phyloP scores from a whole-genome alignment of 1,140 invertebrate species.

The Listronotus bonariensis region DNA sequence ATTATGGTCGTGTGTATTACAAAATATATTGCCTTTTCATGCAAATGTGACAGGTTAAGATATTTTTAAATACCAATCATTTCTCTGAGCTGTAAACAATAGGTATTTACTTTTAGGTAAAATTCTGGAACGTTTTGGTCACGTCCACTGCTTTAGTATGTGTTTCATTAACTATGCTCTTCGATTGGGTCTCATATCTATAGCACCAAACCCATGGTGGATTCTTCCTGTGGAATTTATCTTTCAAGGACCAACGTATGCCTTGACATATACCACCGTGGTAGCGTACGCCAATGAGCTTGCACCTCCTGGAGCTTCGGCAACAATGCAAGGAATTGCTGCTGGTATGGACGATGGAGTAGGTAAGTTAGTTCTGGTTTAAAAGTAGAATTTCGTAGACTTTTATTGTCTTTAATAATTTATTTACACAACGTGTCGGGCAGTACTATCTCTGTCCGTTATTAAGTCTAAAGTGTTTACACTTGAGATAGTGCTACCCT shows the following conservation, averaged over 20 bases:
- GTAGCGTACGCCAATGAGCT: conserved; percentile 77
- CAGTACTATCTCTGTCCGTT: too few species aligned
- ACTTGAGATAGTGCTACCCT: too few species aligned
- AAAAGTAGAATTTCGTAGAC: too few species aligned
- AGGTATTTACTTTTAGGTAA: conserved; percentile 64
- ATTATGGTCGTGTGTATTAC: too few species aligned
- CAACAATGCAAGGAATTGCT: conserved; percentile 79
- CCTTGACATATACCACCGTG: conserved; percentile 76
- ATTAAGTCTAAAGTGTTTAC: too few species aligned
- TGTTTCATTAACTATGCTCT: conserved; percentile 73
- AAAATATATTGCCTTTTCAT: too few species aligned
- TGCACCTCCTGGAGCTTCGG: conserved; percentile 75
- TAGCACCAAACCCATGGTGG: conserved; percentile 75
- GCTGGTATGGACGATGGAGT: conserved; percentile 82
- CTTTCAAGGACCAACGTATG: conserved; percentile 80
- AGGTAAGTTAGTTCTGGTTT: conserved; percentile 63
- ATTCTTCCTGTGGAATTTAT: conserved; percentile 70
- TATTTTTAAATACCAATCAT: too few species aligned
- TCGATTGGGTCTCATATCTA: conserved; percentile 68
- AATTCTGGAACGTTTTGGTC: conserved; percentile 72
- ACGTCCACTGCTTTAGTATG: conserved; percentile 71
- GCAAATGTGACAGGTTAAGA: too few species aligned
- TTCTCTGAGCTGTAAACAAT: too few species aligned
- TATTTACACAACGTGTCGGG: too few species aligned
- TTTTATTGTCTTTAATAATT: too few species aligned